Evolutionary conservation across 2,797 vertebrate species (phyloP), one percentile per base, ranked within the genome.

Genomic region (Macroramphosus scolopax): DNA sequence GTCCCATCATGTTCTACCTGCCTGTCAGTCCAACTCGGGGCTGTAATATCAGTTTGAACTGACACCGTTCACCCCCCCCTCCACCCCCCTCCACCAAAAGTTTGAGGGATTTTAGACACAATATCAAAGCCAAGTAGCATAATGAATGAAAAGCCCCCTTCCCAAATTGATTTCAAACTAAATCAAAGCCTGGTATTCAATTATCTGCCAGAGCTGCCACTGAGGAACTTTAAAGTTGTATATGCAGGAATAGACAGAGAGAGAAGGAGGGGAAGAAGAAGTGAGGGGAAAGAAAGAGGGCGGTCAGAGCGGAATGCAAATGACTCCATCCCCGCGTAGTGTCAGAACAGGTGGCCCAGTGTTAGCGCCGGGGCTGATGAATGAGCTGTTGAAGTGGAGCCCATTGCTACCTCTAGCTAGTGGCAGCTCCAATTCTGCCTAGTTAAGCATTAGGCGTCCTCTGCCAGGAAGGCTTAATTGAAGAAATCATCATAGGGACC

Each of bases 101-200:
- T 87, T 85, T 86, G 77, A 87, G 79, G 84, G 77, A 84, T 88
- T 87, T 82, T 75, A 85, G 82, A 86, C 55, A 54, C 70, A 55
- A 58, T 52, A 72, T 77, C 79, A 76, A 84, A 87, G 86, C 82
- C 78, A 83, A 85, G 75, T 62, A 81, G 81, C 73, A 78, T 85
- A 87, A 89, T 88, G 85, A 89, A 87, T 86, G 81, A 87, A 88
- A 88, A 89, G 81, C 85, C 78, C 78, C 81, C 79, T 82, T 86
- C 80, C 81, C 84, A 87, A 88, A 89, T 89, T 88, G 83, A 88
- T 88, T 88, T 88, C 73, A 81, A 81, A 83, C 81, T 81, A 82
- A 88, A 89, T 88, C 87, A 88, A 87, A 87, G 72, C 80, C 75
- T 53, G 52, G 65, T 80, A 88, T 87, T 89, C 83, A 88, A 87